Conservation (phyloP, 2,888 invertebrate genomes). For the Nysson spinosus region DNA sequence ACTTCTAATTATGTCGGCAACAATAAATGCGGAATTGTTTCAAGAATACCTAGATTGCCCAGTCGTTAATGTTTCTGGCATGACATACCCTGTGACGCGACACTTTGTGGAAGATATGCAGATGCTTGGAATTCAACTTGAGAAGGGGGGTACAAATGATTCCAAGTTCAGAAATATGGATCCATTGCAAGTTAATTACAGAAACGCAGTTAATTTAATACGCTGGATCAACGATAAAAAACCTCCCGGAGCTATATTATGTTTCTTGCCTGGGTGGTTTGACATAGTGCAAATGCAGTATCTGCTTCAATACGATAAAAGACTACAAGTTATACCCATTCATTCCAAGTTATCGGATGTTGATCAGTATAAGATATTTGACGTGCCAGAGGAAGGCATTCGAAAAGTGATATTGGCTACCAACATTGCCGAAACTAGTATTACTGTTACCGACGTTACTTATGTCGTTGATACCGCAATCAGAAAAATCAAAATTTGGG, state of each 20-base stretch:
- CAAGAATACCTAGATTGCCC: constrained; percentile 80
- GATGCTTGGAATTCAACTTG: background rate
- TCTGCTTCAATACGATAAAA: constrained; percentile 69
- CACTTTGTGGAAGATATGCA: constrained; percentile 80
- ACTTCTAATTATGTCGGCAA: constrained; percentile 86
- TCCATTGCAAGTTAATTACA: background rate
- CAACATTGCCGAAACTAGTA: constrained; percentile 85
- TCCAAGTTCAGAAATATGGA: background rate
- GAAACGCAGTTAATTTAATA: constrained; percentile 73
- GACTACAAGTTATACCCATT: constrained; percentile 77
- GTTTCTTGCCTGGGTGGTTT: constrained; percentile 87
- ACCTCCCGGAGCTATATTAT: constrained; percentile 84
- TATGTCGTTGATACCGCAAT: constrained; percentile 84
- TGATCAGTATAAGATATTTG: constrained; percentile 66
- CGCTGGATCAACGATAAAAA: constrained; percentile 80
- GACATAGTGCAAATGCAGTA: constrained; percentile 81
- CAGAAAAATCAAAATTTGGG: constrained; percentile 80
- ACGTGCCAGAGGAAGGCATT: constrained; percentile 78
- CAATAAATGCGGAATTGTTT: constrained; percentile 82
- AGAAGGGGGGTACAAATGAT: background rate
- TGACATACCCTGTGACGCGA: constrained; percentile 81
- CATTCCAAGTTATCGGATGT: constrained; percentile 79
- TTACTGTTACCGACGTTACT: constrained; percentile 85
- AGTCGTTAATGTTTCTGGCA: constrained; percentile 80
- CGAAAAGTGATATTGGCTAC: constrained; percentile 86